Evolutionary conservation across 2,888 invertebrate species (phyloP), one percentile per base, ranked within the genome.

Genomic region (Dugesia japonica): DNA sequence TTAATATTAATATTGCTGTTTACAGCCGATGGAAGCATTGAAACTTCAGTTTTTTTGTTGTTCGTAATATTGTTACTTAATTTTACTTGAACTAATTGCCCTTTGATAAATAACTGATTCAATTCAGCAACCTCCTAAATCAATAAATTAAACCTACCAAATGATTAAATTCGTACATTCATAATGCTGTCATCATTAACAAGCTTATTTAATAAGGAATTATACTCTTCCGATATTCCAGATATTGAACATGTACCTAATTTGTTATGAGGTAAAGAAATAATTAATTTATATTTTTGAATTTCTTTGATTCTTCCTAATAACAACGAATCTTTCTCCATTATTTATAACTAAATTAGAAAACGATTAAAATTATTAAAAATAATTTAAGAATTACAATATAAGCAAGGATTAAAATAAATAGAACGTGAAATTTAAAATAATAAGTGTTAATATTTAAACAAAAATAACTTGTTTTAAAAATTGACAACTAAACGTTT

Each of bases 241-340:
- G 56, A 4, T 9, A 56, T 56, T 4, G 9, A n/a, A 56, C 56
- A 56, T 4, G 17, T 23, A 20, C 56, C 56, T n/a, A n/a, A 13
- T 56, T 56, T 56, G 17, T 23, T 20, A n/a, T 56, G 56, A 9
- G 56, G 56, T 56, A 56, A 56, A n/a, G 56, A 56, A 4, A 56
- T 56, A 4, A 56, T 13, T 13, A 56, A n/a, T 56, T 56, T 56
- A 23, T 56, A 56, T 56, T 56, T n/a, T 4, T 56, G 4, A n/a
- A 56, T 56, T 56, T 56, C 56, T 56, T 56, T 56, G 17, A 56
- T 56, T 56, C 56, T n/a, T 56, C 56, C 56, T 4, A 56, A n/a
- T 23, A 23, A n/a, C 23, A 56, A 13, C 4, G 56, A 56, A 56
- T 56, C 56, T 56, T 56, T 56, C 23, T 56, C 56, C 56, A 56